Evolutionary conservation across 2,797 vertebrate genomes (phyloP).

Genomic region (Megalops cyprinoides): DNA sequence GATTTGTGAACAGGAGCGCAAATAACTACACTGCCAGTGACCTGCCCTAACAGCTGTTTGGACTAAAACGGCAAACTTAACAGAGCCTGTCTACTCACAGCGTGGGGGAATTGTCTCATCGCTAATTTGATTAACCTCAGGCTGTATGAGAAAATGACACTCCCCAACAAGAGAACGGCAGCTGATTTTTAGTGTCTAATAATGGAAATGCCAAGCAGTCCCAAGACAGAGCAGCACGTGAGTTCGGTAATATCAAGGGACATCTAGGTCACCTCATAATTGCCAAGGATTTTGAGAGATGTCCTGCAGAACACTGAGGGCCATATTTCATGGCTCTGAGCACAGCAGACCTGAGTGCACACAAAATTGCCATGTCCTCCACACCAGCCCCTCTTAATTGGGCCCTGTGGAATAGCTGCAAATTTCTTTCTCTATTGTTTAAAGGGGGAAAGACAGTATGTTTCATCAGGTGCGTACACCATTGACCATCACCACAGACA

Average conservation of each 20-base stretch:
- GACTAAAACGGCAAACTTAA: background rate
- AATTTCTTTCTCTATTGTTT: slow-evolving; percentile 35
- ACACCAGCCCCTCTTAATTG: slow-evolving; percentile 37
- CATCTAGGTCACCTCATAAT: slow-evolving; percentile 28
- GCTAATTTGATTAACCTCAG: background rate
- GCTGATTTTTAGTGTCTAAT: slow-evolving; percentile 25
- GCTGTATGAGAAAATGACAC: slow-evolving; percentile 20
- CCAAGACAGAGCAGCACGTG: slow-evolving; percentile 23
- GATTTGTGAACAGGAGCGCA: background rate
- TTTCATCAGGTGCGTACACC: slow-evolving; percentile 1
- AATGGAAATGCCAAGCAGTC: slow-evolving; percentile 30
- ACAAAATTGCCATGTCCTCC: slow-evolving; percentile 6
- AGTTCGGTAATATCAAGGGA: slow-evolving; percentile 12
- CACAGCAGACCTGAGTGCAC: slow-evolving; percentile 6
- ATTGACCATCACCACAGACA: background rate
- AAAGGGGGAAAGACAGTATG: slow-evolving; percentile 20
- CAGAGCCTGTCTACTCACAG: background rate
- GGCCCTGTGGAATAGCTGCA: slow-evolving; percentile 38
- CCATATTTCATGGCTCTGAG: slow-evolving; percentile 22
- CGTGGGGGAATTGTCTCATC: background rate
- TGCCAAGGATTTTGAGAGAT: slow-evolving; percentile 28
- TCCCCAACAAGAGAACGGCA: slow-evolving; percentile 5
- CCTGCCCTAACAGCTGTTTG: background rate
- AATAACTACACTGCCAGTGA: background rate
- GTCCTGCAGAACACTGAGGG: slow-evolving; percentile 22